Base-by-base conservation (phyloP, 1,140 invertebrate species). In the Drosophila pectinifera region DNA sequence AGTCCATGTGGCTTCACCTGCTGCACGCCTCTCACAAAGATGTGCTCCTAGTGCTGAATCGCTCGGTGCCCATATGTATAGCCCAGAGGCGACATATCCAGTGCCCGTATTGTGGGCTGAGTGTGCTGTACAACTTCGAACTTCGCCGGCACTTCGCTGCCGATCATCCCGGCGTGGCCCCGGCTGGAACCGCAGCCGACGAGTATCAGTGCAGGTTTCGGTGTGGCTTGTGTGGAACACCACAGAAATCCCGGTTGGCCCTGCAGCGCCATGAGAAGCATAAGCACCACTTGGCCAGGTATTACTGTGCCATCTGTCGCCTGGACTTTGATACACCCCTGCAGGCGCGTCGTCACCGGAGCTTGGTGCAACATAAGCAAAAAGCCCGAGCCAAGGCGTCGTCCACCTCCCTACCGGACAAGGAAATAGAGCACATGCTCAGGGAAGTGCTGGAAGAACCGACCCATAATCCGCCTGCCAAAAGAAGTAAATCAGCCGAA, bases 1-100 rank as follows among this genome's bases (percentile, higher is more conserved):
- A 94, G 22, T 92, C 93, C 28, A 96, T 98, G 95, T 93, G 95
- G 20, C 79, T 93, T 22, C 97, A 98, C 90, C 91, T 98, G 65
- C 79, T 94, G 20, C 94, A 95, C 31, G 80, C 93, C 26, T 94
- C 94, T 43, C 96, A 97, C 92, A 94, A 94, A 53, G 95, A 96
- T 78, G 94, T 96, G 0, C 93, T 96, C 3, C 93, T 95, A 1
- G 95, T 95, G 34, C 95, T 97, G 73, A 96, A 96, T 89, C 94
- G 95, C 73, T 96, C 96, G 0, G 95, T 96, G 63, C 96, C 96
- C 1, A 95, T 97, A 58, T 94, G 96, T 48, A 95, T 97, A 62
- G 94, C 95, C 68, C 95, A 96, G 78, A 94, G 95, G 51, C 93
- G 68, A 0, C 56, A 13, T 0, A 28, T 88, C 28, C 28, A 41